Evolutionary conservation across 2,797 vertebrate genomes (phyloP).

Genomic region (Pterois miles): DNA sequence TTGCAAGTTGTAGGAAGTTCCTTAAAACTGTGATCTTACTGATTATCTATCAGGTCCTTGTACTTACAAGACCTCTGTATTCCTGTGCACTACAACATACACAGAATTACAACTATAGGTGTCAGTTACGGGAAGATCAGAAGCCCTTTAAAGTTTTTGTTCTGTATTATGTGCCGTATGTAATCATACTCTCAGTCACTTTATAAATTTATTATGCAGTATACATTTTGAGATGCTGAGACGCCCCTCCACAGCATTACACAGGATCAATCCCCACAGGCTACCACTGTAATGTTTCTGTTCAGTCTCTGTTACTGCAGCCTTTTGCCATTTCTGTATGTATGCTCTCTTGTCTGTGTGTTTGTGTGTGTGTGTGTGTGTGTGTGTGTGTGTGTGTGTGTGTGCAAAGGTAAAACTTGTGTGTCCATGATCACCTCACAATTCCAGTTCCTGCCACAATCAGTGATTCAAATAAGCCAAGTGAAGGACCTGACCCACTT

Average conservation of each 20-base stretch:
- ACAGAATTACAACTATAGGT: not conserved
- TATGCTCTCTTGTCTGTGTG: too few species aligned
- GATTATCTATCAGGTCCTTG: not conserved
- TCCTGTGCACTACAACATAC: not conserved
- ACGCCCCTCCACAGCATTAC: not conserved
- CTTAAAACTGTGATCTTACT: not conserved
- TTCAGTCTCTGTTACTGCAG: not conserved
- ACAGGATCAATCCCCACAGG: not conserved
- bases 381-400: not conserved
- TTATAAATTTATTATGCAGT: not conserved
- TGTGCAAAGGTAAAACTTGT: not conserved
- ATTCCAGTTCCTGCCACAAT: constrained; percentile 60
- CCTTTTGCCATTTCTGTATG: not conserved
- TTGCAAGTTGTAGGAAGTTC: not conserved
- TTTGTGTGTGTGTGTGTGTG: not conserved
- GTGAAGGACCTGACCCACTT: constrained; percentile 59
- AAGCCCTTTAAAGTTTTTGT: not conserved
- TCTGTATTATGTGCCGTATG: too few species aligned
- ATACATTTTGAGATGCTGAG: not conserved
- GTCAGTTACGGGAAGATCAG: not conserved
- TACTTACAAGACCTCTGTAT: not conserved
- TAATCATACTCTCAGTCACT: not conserved
- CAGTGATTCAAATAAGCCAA: constrained; percentile 49
- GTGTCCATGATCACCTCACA: constrained; percentile 1
- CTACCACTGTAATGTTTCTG: not conserved